Evolutionary conservation across 2,113 vertebrate species (phyloP), one percentile per base, ranked within the genome.

Genomic region (Chlorodrepanis virens): DNA sequence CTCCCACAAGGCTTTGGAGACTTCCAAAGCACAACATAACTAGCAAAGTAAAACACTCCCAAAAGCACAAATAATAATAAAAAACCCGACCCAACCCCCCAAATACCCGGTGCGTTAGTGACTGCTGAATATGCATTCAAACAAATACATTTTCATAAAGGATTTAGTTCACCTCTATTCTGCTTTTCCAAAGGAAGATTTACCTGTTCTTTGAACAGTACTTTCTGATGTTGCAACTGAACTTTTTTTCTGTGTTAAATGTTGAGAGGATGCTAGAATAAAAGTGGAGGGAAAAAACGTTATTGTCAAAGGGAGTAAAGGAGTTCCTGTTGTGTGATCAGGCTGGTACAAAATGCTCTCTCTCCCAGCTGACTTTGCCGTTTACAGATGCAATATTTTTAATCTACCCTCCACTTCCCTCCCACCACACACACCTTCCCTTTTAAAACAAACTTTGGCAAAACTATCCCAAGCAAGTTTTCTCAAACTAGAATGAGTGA

Each of bases 201-300:
- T 98, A 98, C 98, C 98, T 98, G 98, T 90, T 97, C 98, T 98
- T 96, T 97, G 95, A 98, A 97, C 94, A 97, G 97, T 95, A 77
- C 96, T 97, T 94, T 98, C 98, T 96, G 97, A 87, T 94, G 96
- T 75, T 95, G 97, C 94, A 91, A 95, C 70, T 97, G 97, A 92
- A 92, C 94, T 90, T 96, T 98, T 98, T 97, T 98, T 98, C 97
- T 98, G 97, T 80, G 94, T 87, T 97, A 98, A 96, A 84, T 88
- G 97, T 90, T 97, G 97, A 96, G 98, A 98, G 80, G 98, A 94
- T 37, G 95, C 98, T 98, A 95, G 97, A 93, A 96, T 29, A 97
- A 93, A 94, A 94, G 77, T 29, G 84, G 69, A 96, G 71, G 91
- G 78, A 95, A 93, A 94, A 94, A 59, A 57, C 40, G 96, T 98